Percentiles rank a stretch among this genome's conserved stretches.
Evolutionary conservation across 2,113 vertebrate species (phyloP).

Genomic region (Xiphophorus couchianus): DNA sequence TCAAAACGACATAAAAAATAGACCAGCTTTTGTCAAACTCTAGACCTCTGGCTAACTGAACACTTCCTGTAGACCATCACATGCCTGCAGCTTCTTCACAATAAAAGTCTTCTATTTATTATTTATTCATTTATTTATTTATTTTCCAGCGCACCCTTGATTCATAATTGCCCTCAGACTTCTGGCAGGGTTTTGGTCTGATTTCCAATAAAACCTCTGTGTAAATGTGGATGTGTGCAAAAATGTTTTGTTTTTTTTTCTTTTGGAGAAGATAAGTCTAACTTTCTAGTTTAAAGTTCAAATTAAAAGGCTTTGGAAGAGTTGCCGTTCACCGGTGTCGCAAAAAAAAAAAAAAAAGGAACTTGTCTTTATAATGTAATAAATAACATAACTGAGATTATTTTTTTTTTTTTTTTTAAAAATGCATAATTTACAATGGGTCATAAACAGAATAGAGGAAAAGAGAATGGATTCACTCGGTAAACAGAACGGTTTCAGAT

Average conservation of each 20-base stretch:
- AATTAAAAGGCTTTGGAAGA: neutral
- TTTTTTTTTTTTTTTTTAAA: too few species aligned
- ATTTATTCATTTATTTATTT: too few species aligned
- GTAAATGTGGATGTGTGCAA: conserved; percentile 10
- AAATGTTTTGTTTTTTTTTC: too few species aligned
- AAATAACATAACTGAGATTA: too few species aligned
- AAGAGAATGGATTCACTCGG: neutral
- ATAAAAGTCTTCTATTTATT: conserved; percentile 21
- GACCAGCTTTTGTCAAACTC: conserved; percentile 18
- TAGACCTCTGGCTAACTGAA: conserved; percentile 18
- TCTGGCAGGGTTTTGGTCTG: neutral
- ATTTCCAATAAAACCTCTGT: conserved; percentile 22
- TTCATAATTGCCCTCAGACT: neutral
- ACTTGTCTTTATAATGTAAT: neutral
- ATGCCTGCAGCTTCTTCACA: conserved; percentile 28
- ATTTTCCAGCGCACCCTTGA: neutral
- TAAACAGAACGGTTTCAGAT: neutral
- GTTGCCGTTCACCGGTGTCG: neutral
- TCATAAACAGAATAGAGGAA: neutral
- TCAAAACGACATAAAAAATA: conserved; percentile 7
- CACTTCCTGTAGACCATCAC: conserved; percentile 21
- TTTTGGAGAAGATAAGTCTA: neutral
- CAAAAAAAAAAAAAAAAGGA: neutral
- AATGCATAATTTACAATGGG: neutral
- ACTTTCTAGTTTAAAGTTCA: conserved; percentile 7